Conservation (phyloP, 2,113 vertebrate species). For the Eclectus roratus region DNA sequence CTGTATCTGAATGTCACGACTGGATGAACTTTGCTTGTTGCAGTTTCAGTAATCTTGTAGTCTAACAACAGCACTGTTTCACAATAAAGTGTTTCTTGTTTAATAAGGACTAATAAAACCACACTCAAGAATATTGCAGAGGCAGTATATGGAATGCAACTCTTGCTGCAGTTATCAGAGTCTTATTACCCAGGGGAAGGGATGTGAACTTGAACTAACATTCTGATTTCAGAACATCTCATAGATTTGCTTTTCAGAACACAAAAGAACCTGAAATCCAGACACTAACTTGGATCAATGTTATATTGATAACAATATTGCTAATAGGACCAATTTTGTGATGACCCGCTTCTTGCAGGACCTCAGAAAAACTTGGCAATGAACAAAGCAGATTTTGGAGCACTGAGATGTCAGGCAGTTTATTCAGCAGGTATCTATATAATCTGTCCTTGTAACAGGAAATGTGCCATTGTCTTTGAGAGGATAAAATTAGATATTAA, state of each 20-base stretch:
- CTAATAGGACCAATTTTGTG: background rate
- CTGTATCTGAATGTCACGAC: background rate
- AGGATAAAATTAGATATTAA: background rate
- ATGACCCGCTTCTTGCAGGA: background rate
- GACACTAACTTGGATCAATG: background rate
- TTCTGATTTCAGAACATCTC: background rate
- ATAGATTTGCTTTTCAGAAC: background rate
- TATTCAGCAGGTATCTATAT: background rate
- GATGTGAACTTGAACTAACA: background rate
- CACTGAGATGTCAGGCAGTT: background rate
- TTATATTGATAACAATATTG: background rate
- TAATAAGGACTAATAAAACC: background rate
- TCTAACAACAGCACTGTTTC: background rate
- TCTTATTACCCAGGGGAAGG: background rate
- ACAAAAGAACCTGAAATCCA: background rate
- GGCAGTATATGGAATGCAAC: background rate
- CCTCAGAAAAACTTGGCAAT: background rate
- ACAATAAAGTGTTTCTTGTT: background rate
- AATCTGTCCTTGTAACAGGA: background rate
- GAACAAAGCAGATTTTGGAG: background rate
- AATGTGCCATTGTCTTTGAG: background rate
- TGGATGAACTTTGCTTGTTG: background rate
- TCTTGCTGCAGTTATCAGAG: background rate
- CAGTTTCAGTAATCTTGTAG: background rate
- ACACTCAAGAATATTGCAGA: background rate